Evolutionary conservation across 2,113 vertebrate species (phyloP).

Genomic region (Cynoglossus semilaevis): DNA sequence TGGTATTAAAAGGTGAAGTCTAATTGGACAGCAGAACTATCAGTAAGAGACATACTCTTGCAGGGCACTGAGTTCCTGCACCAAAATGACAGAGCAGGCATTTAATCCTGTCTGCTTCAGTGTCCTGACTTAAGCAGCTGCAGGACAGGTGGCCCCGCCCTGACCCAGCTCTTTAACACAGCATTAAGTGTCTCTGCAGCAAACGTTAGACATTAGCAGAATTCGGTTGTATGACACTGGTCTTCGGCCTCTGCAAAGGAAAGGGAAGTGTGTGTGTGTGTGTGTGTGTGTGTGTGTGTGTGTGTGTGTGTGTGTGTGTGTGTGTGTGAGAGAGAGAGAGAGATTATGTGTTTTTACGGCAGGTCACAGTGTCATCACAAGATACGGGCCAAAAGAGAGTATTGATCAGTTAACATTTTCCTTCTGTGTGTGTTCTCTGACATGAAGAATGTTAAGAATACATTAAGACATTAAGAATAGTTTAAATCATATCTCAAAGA

Average conservation of each 20-base stretch:
- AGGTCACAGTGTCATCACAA: slow-evolving; percentile 62
- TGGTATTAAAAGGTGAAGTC: slow-evolving; percentile 69
- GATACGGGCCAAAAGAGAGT: slow-evolving; percentile 83
- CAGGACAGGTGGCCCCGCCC: slow-evolving; percentile 82
- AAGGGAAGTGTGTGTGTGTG: slow-evolving; percentile 1
- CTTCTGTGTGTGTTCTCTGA: neutral
- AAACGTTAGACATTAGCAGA: slow-evolving; percentile 81
- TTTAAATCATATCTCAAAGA: too few species aligned
- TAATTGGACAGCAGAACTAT: slow-evolving; percentile 75
- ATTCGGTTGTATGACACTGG: slow-evolving; percentile 93
- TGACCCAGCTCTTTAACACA: slow-evolving; percentile 81
- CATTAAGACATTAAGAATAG: too few species aligned
- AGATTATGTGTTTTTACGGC: slow-evolving; percentile 43
- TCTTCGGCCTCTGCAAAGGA: slow-evolving; percentile 84
- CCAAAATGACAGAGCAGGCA: slow-evolving; percentile 63
- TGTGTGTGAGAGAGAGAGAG: neutral
- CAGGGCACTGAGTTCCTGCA: slow-evolving; percentile 44
- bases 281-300: slow-evolving; percentile 19
- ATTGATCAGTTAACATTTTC: slow-evolving; percentile 99
- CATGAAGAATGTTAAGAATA: too few species aligned
- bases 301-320: slow-evolving; percentile 11
- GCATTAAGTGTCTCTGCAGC: slow-evolving; percentile 80
- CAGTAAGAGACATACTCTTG: slow-evolving; percentile 64
- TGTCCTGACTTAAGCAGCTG: slow-evolving; percentile 85
- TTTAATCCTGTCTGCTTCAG: slow-evolving; percentile 86